Percentiles rank a stretch among this genome's conserved stretches.
Conservation (phyloP, 2,888 invertebrate genomes). For the Tholera decimalis region DNA sequence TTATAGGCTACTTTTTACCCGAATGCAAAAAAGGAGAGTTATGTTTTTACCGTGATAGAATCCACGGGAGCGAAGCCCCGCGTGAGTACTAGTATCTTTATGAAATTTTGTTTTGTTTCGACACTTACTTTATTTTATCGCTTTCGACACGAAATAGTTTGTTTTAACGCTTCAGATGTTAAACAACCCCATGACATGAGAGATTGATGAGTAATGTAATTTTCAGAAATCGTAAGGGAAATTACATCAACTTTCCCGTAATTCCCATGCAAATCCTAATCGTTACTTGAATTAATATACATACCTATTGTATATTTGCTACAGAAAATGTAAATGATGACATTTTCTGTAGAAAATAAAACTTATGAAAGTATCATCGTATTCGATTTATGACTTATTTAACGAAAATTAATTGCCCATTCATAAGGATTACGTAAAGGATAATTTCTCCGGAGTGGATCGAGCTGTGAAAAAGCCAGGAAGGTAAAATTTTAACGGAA, state of each 20-base stretch:
- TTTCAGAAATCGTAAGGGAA: constrained; percentile 15
- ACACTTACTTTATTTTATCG: constrained; percentile 16
- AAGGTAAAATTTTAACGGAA: not conserved
- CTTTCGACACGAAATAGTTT: constrained; percentile 12
- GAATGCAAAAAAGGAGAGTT: no score
- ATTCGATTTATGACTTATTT: no score
- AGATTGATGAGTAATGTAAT: constrained; percentile 38
- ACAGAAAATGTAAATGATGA: no score
- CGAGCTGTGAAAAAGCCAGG: not conserved
- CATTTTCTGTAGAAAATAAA: no score
- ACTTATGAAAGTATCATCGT: no score
- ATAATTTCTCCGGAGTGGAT: not conserved
- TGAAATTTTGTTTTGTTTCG: constrained; percentile 8
- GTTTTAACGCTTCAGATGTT: constrained; percentile 11
- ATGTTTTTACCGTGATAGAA: no score
- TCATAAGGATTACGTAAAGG: not conserved
- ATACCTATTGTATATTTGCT: not conserved
- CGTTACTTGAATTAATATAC: constrained; percentile 19
- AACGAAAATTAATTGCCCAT: not conserved
- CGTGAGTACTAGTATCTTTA: no score
- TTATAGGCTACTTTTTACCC: no score
- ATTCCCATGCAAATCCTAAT: constrained; percentile 14
- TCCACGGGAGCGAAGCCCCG: no score
- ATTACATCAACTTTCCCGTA: constrained; percentile 3
- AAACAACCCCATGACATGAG: constrained; percentile 2